A percentile compares a stretch with the other conserved stretches of the same genome.
Evolutionary conservation across 2,888 invertebrate species (phyloP).

Genomic region (Lamellibrachia satsuma): DNA sequence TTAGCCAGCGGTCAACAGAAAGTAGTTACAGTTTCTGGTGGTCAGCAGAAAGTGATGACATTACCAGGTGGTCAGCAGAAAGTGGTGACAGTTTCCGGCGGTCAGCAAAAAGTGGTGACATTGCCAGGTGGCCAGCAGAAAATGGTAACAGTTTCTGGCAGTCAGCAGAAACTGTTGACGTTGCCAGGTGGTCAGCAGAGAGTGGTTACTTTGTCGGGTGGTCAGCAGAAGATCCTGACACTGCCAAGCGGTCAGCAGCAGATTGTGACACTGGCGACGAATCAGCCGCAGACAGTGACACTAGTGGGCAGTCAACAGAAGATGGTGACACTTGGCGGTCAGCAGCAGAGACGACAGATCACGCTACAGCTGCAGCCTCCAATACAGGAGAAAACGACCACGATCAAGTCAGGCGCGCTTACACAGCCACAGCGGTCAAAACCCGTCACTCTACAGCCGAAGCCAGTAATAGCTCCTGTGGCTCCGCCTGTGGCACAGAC

Average conservation of each 20-base stretch:
- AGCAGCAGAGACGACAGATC: not conserved
- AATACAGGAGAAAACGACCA: slow-evolving; percentile 7
- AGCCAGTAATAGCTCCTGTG: not conserved
- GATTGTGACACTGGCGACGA: not conserved
- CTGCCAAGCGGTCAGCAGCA: slow-evolving; percentile 4
- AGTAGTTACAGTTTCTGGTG: not conserved
- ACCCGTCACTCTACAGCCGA: not conserved
- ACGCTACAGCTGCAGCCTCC: slow-evolving; percentile 18
- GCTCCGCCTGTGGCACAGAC: not conserved
- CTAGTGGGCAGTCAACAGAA: slow-evolving; percentile 18
- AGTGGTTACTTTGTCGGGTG: not conserved
- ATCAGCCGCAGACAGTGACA: slow-evolving; percentile 24
- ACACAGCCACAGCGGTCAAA: not conserved
- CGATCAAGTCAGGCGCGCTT: not conserved
- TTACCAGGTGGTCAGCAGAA: not conserved
- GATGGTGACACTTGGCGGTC: not conserved
- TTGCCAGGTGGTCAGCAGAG: not conserved
- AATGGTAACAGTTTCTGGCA: not conserved
- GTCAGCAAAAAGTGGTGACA: not conserved
- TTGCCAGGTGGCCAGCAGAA: slow-evolving; percentile 6
- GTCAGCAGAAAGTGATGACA: not conserved
- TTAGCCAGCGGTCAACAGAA: not conserved
- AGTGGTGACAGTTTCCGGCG: not conserved
- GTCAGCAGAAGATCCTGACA: not conserved
- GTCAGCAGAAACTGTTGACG: not conserved